A percentile compares a stretch with the other conserved stretches of the same genome.
phyloP scores from a whole-genome alignment of 2,888 invertebrate species.

The Platycheirus rosarum region DNA sequence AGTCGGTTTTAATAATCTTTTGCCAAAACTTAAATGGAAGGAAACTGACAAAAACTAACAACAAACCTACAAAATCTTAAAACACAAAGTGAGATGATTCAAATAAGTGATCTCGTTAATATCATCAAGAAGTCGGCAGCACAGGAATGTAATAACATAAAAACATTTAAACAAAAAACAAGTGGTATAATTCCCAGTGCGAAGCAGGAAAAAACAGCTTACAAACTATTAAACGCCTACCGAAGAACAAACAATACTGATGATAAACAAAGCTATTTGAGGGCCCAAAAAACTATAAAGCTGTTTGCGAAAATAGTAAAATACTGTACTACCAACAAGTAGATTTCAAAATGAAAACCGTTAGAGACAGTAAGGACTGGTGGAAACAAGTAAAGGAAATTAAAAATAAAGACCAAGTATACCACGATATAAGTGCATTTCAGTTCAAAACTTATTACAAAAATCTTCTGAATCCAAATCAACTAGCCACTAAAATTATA shows the following conservation, averaged over 20 bases:
- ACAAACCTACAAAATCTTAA: too few species aligned
- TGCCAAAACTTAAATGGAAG: too few species aligned
- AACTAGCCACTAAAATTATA: neutral
- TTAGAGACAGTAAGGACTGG: conserved; percentile 6
- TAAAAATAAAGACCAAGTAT: neutral
- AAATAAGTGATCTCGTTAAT: too few species aligned
- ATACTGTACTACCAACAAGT: too few species aligned
- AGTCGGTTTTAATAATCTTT: too few species aligned
- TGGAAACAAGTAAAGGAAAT: conserved; percentile 4
- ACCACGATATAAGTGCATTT: neutral
- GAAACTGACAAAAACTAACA: too few species aligned
- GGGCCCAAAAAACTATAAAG: too few species aligned
- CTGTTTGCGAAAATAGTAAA: too few species aligned
- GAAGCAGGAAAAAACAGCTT: neutral
- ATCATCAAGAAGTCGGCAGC: too few species aligned
- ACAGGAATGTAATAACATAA: neutral
- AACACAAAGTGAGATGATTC: too few species aligned
- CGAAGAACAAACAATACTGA: neutral
- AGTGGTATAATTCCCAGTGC: neutral
- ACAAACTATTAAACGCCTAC: neutral
- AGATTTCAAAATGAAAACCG: conserved; percentile 1
- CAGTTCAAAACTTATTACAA: too few species aligned
- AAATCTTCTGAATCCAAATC: neutral
- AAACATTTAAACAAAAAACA: neutral
- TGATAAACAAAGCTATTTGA: neutral